Evolutionary conservation across 2,113 vertebrate genomes (phyloP), one percentile per base, ranked within the genome.

Genomic region (Condylura cristata): DNA sequence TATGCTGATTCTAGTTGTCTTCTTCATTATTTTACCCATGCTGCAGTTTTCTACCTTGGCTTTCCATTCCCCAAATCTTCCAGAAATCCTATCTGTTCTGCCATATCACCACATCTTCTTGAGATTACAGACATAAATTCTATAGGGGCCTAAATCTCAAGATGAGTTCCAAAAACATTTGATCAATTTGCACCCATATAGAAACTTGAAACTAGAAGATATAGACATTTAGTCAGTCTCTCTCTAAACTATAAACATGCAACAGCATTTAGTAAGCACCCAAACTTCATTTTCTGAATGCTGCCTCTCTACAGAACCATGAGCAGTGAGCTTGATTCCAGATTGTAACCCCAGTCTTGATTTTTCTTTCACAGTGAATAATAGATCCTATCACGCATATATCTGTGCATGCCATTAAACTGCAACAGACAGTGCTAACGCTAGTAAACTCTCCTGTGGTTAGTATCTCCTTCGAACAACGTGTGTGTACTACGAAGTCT

Each of bases 131-230:
- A 80, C 11, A 34, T 16, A 85, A 71, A 93, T 2, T 68, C 24
- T 28, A 79, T 9, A 95, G 58, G 74, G 32, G 32, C 74, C 63
- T 85, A 17, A 46, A 63, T 58, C 48, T 78, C 39, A 90, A 51
- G n/a, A 70, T 56, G 30, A 82, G 34, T 37, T 70, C 11, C 9
- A 89, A 68, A 37, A 84, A 56, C 85, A 85, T 72, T 26, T 72
- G n/a, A 84, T 41, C 41, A 63, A 68, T 30, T 74, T 90, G 44
- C 28, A 81, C 20, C n/a, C 46, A 58, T 13, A 79, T 9, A 74
- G 68, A 91, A 46, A 48, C 70, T 70, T 37, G 46, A 51, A 72
- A 51, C 41, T n/a, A 97, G 30, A 17, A 94, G 28, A 81, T 20
- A 13, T 39, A 44, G 28, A 63, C 68, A 12, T 8, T 70, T 14